Conservation (phyloP, 2,113 vertebrate species). For the Chaetodon auriga region DNA sequence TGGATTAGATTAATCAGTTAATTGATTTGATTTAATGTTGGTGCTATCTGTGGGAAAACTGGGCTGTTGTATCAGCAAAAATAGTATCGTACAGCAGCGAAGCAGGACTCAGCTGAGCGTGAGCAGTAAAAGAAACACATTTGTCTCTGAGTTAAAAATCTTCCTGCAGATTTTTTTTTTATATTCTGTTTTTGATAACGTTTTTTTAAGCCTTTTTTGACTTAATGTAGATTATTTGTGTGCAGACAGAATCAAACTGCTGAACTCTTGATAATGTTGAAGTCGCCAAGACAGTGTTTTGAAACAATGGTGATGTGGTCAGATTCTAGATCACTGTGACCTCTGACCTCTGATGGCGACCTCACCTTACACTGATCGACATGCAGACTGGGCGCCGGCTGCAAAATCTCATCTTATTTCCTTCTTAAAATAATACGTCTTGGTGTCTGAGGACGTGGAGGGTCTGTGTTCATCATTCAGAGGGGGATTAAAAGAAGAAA, state of each 20-base stretch:
- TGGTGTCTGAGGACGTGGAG: not conserved
- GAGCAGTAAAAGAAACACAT: not conserved
- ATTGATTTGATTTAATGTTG: constrained; percentile 2
- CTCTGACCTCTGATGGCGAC: not conserved
- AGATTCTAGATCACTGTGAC: not conserved
- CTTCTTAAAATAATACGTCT: not conserved
- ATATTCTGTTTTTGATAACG: too few relatives aligned
- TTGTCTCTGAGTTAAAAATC: not conserved
- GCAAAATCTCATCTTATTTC: not conserved
- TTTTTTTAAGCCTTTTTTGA: not conserved
- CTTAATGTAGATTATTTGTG: not conserved
- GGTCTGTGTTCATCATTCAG: constrained; percentile 12
- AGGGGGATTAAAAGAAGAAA: constrained; percentile 5
- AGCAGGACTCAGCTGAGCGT: too few relatives aligned
- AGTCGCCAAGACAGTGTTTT: not conserved
- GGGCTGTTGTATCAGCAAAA: not conserved
- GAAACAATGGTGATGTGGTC: not conserved
- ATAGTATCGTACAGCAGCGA: not conserved
- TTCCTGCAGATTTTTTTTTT: not conserved
- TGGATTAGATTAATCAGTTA: constrained; percentile 2
- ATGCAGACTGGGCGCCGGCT: not conserved
- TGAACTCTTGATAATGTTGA: not conserved
- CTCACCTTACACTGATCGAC: not conserved
- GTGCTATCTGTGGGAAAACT: not conserved
- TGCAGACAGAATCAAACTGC: not conserved